Conservation (phyloP, 2,113 vertebrate species). For the Takifugu bimaculatus region DNA sequence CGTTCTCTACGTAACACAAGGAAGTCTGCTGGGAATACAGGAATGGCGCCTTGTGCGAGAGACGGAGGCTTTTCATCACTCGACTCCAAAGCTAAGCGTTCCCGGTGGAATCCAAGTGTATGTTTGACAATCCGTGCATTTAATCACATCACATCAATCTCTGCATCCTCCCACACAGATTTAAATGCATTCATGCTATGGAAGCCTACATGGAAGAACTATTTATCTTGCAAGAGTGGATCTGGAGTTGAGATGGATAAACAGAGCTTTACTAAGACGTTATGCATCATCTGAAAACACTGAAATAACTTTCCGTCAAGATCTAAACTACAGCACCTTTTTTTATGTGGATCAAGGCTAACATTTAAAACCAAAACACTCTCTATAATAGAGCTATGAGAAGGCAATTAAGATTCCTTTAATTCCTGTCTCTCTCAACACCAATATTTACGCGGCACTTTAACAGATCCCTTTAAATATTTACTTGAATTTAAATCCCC, state of each 20-base stretch:
- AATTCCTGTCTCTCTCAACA: no score
- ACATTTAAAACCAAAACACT: no score
- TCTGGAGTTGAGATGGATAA: slow-evolving; percentile 2
- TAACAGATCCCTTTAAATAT: no score
- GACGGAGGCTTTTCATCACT: slow-evolving; percentile 31
- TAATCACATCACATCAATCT: slow-evolving; percentile 11
- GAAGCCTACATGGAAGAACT: not conserved
- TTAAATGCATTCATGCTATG: slow-evolving; percentile 4
- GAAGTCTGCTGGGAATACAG: slow-evolving; percentile 58
- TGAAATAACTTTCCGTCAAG: no score
- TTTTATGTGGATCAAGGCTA: no score
- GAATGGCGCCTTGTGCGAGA: slow-evolving; percentile 40
- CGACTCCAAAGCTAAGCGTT: slow-evolving; percentile 33
- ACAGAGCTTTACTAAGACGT: no score
- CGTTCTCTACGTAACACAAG: slow-evolving; percentile 42
- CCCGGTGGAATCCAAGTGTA: slow-evolving; percentile 25
- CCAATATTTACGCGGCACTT: no score
- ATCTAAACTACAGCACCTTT: no score
- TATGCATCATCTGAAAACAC: no score
- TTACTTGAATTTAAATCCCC: no score
- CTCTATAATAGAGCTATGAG: no score
- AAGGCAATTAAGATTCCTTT: no score
- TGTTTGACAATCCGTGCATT: slow-evolving; percentile 31
- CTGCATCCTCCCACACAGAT: slow-evolving; percentile 20
- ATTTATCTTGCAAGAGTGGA: not conserved